Conservation (phyloP, 2,113 vertebrate species). For the Smithornis capensis region DNA sequence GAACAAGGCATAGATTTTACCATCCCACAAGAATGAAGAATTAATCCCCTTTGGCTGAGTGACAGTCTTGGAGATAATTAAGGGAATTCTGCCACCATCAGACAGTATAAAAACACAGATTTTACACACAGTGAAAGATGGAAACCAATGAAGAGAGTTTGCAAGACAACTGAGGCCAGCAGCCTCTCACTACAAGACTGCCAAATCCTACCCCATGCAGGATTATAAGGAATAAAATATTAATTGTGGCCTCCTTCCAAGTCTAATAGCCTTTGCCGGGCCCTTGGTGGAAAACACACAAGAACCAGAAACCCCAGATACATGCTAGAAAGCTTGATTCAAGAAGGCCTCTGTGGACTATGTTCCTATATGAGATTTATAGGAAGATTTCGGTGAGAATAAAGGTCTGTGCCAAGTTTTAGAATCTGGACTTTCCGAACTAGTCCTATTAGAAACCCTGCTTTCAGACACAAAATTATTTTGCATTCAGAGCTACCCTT, state of each 20-base stretch:
- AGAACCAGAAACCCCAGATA: background rate
- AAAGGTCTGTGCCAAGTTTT: background rate
- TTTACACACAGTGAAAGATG: background rate
- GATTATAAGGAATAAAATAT: conserved; percentile 9
- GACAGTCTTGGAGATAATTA: background rate
- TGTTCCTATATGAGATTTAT: background rate
- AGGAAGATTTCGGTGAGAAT: background rate
- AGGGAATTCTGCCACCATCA: background rate
- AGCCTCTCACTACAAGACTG: background rate
- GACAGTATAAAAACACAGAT: background rate
- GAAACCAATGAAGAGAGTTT: background rate
- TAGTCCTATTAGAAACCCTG: background rate
- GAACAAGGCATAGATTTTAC: background rate
- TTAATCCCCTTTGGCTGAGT: background rate
- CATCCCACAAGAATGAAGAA: background rate
- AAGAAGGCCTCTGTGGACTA: background rate
- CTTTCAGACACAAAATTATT: background rate
- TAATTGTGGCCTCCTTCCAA: conserved; percentile 10
- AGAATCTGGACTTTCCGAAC: background rate
- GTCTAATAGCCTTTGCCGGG: background rate
- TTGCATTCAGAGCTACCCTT: background rate
- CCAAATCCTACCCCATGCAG: background rate
- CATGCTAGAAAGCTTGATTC: background rate
- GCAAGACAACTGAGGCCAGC: background rate
- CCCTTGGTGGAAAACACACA: background rate